Percentiles rank a stretch among this genome's conserved stretches.
Conservation (phyloP, 1,140 invertebrate species). For the Vanessa atalanta region DNA sequence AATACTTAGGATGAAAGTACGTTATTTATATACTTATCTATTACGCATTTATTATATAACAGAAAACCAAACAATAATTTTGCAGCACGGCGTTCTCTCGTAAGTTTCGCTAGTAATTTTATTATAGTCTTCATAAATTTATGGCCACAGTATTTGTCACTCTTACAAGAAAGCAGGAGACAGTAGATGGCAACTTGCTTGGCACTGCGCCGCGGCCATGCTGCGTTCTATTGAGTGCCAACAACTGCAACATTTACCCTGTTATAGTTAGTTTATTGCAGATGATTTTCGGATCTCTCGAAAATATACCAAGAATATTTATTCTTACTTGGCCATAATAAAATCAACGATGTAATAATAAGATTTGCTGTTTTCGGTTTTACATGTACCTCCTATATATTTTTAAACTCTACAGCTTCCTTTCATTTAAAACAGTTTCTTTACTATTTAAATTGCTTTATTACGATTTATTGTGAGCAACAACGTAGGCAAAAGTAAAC, state of each 20-base stretch:
- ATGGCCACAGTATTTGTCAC: constrained; percentile 32
- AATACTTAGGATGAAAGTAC: too few species aligned
- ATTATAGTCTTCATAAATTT: constrained; percentile 29
- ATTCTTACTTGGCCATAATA: not conserved
- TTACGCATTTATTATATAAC: too few species aligned
- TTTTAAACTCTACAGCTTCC: too few species aligned
- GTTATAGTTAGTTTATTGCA: constrained; percentile 34
- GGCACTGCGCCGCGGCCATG: constrained; percentile 36
- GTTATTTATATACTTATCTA: too few species aligned
- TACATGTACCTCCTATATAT: too few species aligned
- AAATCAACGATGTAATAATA: too few species aligned
- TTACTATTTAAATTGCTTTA: too few species aligned
- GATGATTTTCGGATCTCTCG: constrained; percentile 28
- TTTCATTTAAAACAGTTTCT: too few species aligned
- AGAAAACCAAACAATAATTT: not conserved
- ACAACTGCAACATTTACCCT: constrained; percentile 35
- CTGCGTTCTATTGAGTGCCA: constrained; percentile 36
- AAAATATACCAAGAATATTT: constrained; percentile 20
- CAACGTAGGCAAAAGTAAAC: too few species aligned
- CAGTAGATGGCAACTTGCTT: constrained; percentile 33
- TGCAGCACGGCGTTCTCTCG: not conserved
- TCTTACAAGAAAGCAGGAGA: constrained; percentile 37
- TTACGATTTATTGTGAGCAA: too few species aligned
- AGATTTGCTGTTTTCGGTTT: too few species aligned
- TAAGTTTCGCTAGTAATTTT: constrained; percentile 8